Evolutionary conservation across 2,888 invertebrate genomes (phyloP), one percentile per base, ranked within the genome.

Genomic region (Euplagia quadripunctaria): DNA sequence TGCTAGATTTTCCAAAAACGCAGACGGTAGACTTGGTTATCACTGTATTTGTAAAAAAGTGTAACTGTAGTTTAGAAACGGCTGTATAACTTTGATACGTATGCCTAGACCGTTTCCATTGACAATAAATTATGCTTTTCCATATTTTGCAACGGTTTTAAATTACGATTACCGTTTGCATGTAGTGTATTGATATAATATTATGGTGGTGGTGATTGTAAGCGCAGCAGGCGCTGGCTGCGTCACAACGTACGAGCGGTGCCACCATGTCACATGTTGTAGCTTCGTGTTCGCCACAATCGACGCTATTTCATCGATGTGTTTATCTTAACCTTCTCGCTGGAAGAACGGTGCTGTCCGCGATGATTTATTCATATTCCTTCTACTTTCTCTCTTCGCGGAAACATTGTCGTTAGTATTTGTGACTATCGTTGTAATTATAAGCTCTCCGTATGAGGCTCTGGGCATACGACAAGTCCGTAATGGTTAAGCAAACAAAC

Each of bases 291-390:
- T 88, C 88, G 81, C 82, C 82, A 81, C 85, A 90, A 91, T 89
- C 89, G 87, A 88, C 88, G 90, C 89, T 92, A 92, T 92, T 91
- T 90, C 92, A 93, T 91, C 90, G 90, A 85, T 85, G 85, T 86
- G 86, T 90, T 93, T 94, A 94, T 94, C 94, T 90, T 84, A 84
- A 87, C 87, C 90, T 87, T 92, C 92, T 91, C 88, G 87, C 82
- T 46, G 49, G 63, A 66, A 75, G 86, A 87, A 85, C 88, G 85
- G 51, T 64, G 73, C 71, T 75, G 81, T 84, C 84, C 85, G 87
- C 86, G 87, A 94, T 95, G 94, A 95, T 94, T 94, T 95, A 95
- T 94, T 85, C 87, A 83, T 88, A 87, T 87, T 83, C 78, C 80
- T 77, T 87, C 87, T 88, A 90, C 93, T 93, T 93, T 93, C 94